phyloP scores from a whole-genome alignment of 1,140 invertebrate genomes.

The Ridgeia piscesae region DNA sequence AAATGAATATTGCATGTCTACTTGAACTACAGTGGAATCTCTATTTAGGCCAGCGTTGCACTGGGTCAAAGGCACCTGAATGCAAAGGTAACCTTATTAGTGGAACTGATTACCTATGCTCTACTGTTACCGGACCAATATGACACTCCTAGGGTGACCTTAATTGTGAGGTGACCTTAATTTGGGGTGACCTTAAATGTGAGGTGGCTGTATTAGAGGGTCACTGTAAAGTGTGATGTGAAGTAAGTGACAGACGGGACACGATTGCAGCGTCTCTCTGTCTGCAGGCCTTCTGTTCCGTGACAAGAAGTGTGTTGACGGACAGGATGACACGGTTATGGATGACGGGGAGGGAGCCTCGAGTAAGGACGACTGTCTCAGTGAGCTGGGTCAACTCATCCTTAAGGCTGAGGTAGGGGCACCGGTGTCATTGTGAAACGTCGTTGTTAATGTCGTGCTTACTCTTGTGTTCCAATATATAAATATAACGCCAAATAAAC shows the following conservation, averaged over 20 bases:
- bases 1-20: not conserved
- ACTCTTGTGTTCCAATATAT: too few relatives aligned
- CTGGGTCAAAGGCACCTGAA: too few relatives aligned
- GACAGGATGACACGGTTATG: slow-evolving; percentile 66
- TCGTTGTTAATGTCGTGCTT: too few relatives aligned
- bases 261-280: not conserved
- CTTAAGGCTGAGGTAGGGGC: slow-evolving; percentile 66
- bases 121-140: too few relatives aligned
- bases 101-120: not conserved
- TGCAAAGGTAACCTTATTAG: not conserved
- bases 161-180: not conserved
- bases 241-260: not conserved
- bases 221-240: not conserved
- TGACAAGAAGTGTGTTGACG: slow-evolving; percentile 34
- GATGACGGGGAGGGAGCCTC: slow-evolving; percentile 66
- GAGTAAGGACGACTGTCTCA: slow-evolving; percentile 66
- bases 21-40: not conserved
- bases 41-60: too few relatives aligned
- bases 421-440: not conserved
- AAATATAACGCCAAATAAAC: too few relatives aligned
- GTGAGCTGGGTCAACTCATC: slow-evolving; percentile 72
- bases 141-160: not conserved
- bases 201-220: not conserved
- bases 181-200: too few relatives aligned
- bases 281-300: not conserved